Evolutionary conservation across 2,797 vertebrate genomes (phyloP).

Genomic region (Phoeniculus purpureus): DNA sequence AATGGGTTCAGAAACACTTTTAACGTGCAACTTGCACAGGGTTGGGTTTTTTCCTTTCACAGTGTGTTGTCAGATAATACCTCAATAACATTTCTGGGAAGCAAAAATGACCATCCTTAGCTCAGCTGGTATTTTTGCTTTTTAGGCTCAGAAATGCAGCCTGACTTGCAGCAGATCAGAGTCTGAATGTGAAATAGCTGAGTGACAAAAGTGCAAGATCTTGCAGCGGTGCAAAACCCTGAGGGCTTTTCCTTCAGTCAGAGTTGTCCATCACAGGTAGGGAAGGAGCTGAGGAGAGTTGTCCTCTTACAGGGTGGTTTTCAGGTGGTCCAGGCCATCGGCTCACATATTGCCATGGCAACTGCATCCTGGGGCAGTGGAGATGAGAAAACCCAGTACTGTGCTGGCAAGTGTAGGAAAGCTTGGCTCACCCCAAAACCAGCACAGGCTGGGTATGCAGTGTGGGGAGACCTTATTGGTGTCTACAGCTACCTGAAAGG

Average conservation of each 20-base stretch:
- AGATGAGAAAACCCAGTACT: neutral
- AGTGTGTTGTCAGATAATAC: neutral
- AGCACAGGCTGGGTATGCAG: fast-evolving
- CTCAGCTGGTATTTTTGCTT: neutral
- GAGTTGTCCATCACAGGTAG: neutral
- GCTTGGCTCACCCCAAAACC: fast-evolving
- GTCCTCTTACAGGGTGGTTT: fast-evolving
- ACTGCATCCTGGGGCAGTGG: neutral
- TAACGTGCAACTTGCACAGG: fast-evolving
- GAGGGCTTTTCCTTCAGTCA: neutral
- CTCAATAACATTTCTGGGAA: slow-evolving; percentile 2
- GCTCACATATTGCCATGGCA: neutral
- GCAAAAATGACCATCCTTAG: neutral
- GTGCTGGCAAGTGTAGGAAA: fast-evolving
- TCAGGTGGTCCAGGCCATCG: neutral
- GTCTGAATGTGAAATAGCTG: neutral
- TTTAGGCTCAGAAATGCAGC: neutral
- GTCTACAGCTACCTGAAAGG: too few relatives aligned
- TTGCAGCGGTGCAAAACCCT: neutral
- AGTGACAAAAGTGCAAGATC: neutral
- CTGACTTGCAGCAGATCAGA: neutral
- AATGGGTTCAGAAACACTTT: slow-evolving; percentile 17
- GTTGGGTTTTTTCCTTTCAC: neutral
- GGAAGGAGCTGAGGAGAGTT: neutral
- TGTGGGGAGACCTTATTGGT: neutral